Base-by-base conservation (phyloP, 2,797 vertebrate genomes). In the Catharus ustulatus region DNA sequence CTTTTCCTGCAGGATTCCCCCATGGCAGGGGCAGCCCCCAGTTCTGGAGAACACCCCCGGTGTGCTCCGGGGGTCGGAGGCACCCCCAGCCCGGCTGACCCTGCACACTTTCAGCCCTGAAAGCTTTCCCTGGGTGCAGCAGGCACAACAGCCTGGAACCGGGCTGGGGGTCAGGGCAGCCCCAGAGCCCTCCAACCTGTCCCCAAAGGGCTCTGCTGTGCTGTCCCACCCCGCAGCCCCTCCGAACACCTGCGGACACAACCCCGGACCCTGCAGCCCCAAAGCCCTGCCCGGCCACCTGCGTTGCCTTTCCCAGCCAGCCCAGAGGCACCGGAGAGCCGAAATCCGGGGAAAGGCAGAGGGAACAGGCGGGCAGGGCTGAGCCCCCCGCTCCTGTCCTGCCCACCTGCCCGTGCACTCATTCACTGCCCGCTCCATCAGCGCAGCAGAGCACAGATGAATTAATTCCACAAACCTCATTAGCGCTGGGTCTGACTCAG, bases 381-480 rank as follows among this genome's bases (percentile, higher is more conserved):
- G 75, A 83, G 51, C 71, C 75, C 91, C 63, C 18, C 2, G 1
- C 55, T 27, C 66, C 15, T 10, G 45, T 24, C 91, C 94, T 93
- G 72, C 80, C 92, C 21, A 15, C 91, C 94, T 93, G 72, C 80
- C 91, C 21, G 17, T 1, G 15, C 67, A 3, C 42, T 26, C 13
- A 51, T 77, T 34, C 82, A 15, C 73, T 17, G 45, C 46, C 45
- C 5, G 0, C 2, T 45, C 69, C 64, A 82, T 20, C 69, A 12
- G 10, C 42, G 16, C 32, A 0, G 5, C 42, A 46, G 66, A 86
- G 74, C 63, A 4, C 75, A 42, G 52, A 69, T 4, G 40, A 94
- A 74, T 83, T 93, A 71, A 87, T 91, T 86, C 73, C 84, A 97
- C 97, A 78, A 96, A 97, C 97, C 97, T 97, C 95, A 82, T 96